Conservation (phyloP, 2,113 vertebrate species). For the Odontesthes bonariensis region DNA sequence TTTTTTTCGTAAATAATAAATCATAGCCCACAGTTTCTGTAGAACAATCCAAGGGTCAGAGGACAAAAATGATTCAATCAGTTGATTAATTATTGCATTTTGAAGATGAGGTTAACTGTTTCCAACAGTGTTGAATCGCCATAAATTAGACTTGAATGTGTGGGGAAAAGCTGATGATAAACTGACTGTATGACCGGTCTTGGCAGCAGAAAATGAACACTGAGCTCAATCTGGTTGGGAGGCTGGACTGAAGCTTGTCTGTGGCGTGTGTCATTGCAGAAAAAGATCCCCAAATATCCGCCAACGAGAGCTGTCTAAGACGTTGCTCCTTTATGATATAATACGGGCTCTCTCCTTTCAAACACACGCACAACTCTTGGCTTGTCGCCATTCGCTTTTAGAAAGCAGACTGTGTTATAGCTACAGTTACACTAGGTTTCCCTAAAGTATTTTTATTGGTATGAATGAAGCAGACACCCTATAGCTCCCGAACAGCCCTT, state of each 20-base stretch:
- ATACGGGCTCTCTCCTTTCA: background rate
- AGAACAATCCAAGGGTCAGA: too few relatives aligned
- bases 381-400: constrained; percentile 9
- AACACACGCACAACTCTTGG: constrained; percentile 16
- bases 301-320: background rate
- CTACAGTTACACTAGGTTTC: constrained; percentile 27
- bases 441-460: constrained; percentile 46
- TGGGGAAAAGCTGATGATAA: background rate
- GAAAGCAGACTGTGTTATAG: constrained; percentile 8
- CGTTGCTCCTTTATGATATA: background rate
- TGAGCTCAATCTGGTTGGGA: background rate
- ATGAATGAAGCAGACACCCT: constrained; percentile 49
- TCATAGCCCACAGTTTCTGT: too few relatives aligned
- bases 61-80: too few relatives aligned
- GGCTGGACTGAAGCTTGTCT: background rate
- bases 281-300: background rate
- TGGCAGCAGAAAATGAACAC: background rate
- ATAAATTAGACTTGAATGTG: background rate
- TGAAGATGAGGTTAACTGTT: too few relatives aligned
- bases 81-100: too few relatives aligned
- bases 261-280: background rate
- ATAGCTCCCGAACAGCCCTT: constrained; percentile 46
- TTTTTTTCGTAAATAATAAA: too few relatives aligned
- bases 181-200: background rate
- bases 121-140: too few relatives aligned